These are phyloP conservation scores for Nyctibius grandis DNA, from an alignment of 2,797 vertebrate species.

Conservation along the genomic window DNA sequence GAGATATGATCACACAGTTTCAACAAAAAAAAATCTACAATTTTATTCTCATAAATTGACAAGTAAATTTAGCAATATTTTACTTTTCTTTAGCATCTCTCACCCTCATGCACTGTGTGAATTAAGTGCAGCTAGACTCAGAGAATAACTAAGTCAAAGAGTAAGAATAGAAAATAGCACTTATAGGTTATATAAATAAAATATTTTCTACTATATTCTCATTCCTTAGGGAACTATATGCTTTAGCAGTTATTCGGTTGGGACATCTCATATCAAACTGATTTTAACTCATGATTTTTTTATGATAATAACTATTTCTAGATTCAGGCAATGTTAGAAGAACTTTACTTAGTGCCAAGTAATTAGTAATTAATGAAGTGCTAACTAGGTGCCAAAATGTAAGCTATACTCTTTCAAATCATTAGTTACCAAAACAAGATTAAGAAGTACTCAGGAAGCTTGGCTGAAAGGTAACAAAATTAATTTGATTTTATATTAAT, in stretches of 20 bases:
- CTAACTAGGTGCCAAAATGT: neutral
- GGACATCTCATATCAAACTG: neutral
- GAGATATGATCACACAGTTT: neutral
- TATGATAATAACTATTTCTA: neutral
- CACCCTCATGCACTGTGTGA: neutral
- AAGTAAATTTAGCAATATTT: neutral
- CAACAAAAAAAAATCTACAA: neutral
- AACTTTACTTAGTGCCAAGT: neutral
- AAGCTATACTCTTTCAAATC: neutral
- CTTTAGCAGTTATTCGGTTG: neutral
- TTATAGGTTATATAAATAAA: neutral
- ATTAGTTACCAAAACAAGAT: neutral
- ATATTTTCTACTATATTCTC: neutral
- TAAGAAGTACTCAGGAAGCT: neutral
- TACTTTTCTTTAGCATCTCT: neutral
- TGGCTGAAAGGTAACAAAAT: neutral
- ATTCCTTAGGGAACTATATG: neutral
- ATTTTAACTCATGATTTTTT: neutral
- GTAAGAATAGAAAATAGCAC: neutral
- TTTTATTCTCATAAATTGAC: neutral
- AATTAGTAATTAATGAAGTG: conserved; percentile 15
- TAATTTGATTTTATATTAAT: neutral
- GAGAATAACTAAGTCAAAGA: neutral
- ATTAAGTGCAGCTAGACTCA: neutral
- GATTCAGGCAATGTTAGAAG: neutral